Base-by-base conservation (phyloP, 2,888 invertebrate genomes). In the Epinotia bilunana region DNA sequence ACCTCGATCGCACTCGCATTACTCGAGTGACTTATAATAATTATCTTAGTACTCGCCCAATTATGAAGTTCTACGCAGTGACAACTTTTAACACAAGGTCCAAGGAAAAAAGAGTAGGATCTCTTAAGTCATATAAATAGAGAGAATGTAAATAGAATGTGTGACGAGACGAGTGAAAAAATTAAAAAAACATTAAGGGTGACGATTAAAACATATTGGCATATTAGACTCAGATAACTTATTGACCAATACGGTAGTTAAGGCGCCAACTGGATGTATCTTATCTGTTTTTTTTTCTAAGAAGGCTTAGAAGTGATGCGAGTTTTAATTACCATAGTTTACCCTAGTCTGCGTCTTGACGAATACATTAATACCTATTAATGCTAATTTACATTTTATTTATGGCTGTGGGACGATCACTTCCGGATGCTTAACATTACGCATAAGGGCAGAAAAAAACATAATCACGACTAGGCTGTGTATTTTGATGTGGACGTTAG, bases 291-390 rank as follows among this genome's bases (percentile, higher is more conserved):
- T 63, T 53, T 20, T n/a, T 1, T 53, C 49, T 16, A 49, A 49
- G 13, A 53, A 46, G 7, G 18, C 65, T 65, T 33, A 64, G 64
- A 28, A 11, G 53, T 39, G 60, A 72, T 61, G 72, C 43, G 61
- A 72, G 71, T 57, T 65, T 72, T 72, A 75, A 75, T 75, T 72
- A 72, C 20, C 75, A 75, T 72, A 62, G 67, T 75, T 72, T 75
- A 75, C 75, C 71, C 71, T 55, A 62, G 67, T n/a, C 18, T 46
- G 46, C 57, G 65, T 23, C 65, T 55, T 16, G n/a, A 9, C 18
- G 72, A 46, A 67, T 75, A 72, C 62, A 65, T 74, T 71, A 74
- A 53, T 43, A 62, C 28, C 16, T 43, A 61, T 72, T 75, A 55
- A 75, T 75, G 75, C 57, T 72, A 75, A 75, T 75, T 2, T 28